phyloP scores from a whole-genome alignment of 2,113 vertebrate genomes.

The Rattus norvegicus region GRCr8 NC_086037.1:46429501-46430000 shows the following conservation, averaged over 20 bases:
- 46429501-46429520: background rate
- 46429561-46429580: background rate
- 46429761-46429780: background rate
- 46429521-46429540: background rate
- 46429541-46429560: background rate
- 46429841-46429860: background rate
- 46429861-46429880: background rate
- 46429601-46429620: background rate
- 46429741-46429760: background rate
- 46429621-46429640: background rate
- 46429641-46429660: background rate
- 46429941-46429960: constrained; percentile 57
- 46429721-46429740: constrained; percentile 18
- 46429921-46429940: constrained; percentile 54
- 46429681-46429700: background rate
- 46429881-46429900: background rate
- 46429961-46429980: constrained; percentile 39
- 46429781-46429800: background rate
- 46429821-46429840: background rate
- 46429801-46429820: background rate
- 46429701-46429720: background rate
- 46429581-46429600: background rate
- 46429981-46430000: no score
- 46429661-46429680: background rate
- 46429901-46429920: constrained; percentile 33